Evolutionary conservation across 2,888 invertebrate genomes (phyloP).

Genomic region (Hyles lineata): DNA sequence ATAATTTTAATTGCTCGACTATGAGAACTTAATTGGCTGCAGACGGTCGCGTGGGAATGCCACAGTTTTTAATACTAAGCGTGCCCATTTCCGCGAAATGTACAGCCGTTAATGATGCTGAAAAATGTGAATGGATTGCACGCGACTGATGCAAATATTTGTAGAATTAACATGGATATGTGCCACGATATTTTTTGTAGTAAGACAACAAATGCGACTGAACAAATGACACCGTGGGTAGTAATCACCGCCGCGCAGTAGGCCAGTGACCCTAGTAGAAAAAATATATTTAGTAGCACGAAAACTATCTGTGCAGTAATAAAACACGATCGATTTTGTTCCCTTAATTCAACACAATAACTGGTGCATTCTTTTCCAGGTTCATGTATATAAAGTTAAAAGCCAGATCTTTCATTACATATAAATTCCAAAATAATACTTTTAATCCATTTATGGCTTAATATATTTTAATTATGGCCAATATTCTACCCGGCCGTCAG

Average conservation of each 20-base stretch:
- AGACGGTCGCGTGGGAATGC: slow-evolving; percentile 5
- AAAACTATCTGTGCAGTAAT: too few relatives aligned
- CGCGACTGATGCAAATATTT: neutral
- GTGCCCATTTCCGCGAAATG: slow-evolving; percentile 11
- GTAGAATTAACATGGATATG: neutral
- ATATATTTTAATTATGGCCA: too few relatives aligned
- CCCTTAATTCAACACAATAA: too few relatives aligned
- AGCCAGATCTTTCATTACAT: too few relatives aligned
- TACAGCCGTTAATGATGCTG: neutral
- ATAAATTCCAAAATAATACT: too few relatives aligned
- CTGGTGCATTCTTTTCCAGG: too few relatives aligned
- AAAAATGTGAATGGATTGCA: neutral
- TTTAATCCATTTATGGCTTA: too few relatives aligned
- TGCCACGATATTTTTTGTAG: neutral
- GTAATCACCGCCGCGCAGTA: neutral
- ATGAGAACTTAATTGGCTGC: slow-evolving; percentile 18
- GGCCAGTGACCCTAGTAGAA: too few relatives aligned
- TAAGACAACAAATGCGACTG: neutral
- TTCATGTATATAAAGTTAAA: too few relatives aligned
- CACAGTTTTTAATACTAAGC: slow-evolving; percentile 8
- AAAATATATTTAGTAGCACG: too few relatives aligned
- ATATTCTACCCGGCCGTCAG: too few relatives aligned
- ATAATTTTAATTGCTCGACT: slow-evolving; percentile 20
- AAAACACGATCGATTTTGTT: too few relatives aligned
- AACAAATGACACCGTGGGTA: neutral